Evolutionary conservation across 1,140 invertebrate species (phyloP), one percentile per base, ranked within the genome.

Genomic region (Heliconius melpomene): DNA sequence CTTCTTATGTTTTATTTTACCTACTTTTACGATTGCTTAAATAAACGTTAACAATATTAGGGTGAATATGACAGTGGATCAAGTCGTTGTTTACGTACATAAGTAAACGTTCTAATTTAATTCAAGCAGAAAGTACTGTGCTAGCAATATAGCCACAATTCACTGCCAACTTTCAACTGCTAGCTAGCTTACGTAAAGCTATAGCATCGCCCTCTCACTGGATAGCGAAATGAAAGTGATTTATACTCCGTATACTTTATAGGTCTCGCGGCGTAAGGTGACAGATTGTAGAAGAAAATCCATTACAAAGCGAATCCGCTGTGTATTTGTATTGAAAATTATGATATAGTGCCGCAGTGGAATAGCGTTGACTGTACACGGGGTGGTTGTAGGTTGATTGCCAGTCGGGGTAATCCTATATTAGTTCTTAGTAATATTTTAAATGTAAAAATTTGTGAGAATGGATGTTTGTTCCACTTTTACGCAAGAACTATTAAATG

Each of bases 181-280:
- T n/a, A n/a, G 29, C 57, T 66, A 29, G 26, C 26, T 29, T 66
- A 3, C n/a, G 6, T 29, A 50, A 66, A 74, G 16, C 66, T 38
- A 36, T 73, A 26, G 66, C 70, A 50, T 76, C 7, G 74, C 74
- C 50, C 26, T 6, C 2, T 18, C 23, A 16, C n/a, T 73, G 79
- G 32, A 46, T 6, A 1, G 2, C 6, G 5, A 38, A 26, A n/a
- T 11, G 3, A 13, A 32, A 73, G 26, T 71, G 83, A 84, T 84
- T 84, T 84, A 84, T 82, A 70, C 76, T 16, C n/a, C 66, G 71
- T 72, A 77, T 84, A 79, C 70, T 82, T 84, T 82, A 82, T 82
- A 80, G 80, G 73, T 80, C 83, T 84, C 83, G 13, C 13, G 83
- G 81, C 76, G 79, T 74, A 71, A 75, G 38, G 38, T 75, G 78